Percentiles rank a stretch among this genome's conserved stretches.
phyloP scores from a whole-genome alignment of 2,797 vertebrate species.

The Hydrolagus colliei region DNA sequence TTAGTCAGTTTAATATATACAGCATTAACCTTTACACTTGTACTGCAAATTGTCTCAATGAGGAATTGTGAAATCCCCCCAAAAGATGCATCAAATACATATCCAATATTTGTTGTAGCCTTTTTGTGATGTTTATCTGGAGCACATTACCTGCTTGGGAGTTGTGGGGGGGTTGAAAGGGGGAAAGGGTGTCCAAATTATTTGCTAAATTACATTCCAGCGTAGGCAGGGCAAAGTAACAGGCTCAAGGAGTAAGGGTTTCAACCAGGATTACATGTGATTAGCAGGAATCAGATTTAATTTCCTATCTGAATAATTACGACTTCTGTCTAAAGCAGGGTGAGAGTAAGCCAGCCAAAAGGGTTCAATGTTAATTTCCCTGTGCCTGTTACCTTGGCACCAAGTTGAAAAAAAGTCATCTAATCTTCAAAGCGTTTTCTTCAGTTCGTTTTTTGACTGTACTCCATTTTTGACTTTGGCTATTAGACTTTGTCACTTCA shows the following conservation, averaged over 20 bases:
- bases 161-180: too few relatives aligned
- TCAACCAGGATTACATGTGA: conserved; percentile 3
- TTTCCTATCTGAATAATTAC: conserved; percentile 7
- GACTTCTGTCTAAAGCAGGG: neutral
- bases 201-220: neutral
- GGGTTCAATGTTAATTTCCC: too few relatives aligned
- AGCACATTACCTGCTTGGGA: neutral
- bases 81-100: conserved; percentile 6
- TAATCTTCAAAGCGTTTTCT: too few relatives aligned
- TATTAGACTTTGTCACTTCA: too few relatives aligned
- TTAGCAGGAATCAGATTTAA: neutral
- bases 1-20: conserved; percentile 12
- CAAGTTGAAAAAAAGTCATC: too few relatives aligned
- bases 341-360: too few relatives aligned
- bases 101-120: neutral
- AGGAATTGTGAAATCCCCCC: conserved; percentile 10
- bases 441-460: too few relatives aligned
- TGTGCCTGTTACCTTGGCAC: too few relatives aligned
- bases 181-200: neutral
- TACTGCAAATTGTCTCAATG: neutral
- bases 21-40: conserved; percentile 13
- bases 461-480: too few relatives aligned
- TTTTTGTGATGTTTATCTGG: neutral
- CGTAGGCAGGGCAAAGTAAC: neutral
- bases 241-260: neutral